Conservation (phyloP, 2,113 vertebrate species). For the Burhinus oedicnemus region DNA sequence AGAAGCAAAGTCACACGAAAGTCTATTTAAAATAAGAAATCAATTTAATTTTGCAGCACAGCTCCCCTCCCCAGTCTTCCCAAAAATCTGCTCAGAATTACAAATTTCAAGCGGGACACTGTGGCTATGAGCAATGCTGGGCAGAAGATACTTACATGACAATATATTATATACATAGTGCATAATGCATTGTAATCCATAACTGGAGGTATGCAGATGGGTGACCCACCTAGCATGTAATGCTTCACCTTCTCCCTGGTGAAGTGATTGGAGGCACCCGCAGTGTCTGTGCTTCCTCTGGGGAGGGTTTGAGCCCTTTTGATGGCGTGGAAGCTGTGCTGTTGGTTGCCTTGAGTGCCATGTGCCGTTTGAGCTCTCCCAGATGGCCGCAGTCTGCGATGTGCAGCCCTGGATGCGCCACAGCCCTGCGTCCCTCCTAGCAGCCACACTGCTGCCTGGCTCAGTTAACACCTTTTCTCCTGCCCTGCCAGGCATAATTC, state of each 20-base stretch:
- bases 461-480: not conserved
- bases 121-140: not conserved
- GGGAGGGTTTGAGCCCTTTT: not conserved
- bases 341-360: not conserved
- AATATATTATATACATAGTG: too few relatives aligned
- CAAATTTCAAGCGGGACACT: not conserved
- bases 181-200: too few relatives aligned
- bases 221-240: not conserved
- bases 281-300: rapidly evolving
- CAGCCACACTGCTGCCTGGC: not conserved
- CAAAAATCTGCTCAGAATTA: not conserved
- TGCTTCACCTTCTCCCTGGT: not conserved
- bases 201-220: rapidly evolving
- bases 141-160: not conserved
- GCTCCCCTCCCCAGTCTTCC: not conserved
- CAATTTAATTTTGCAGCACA: not conserved
- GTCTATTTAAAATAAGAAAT: not conserved
- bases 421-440: not conserved
- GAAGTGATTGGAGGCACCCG: not conserved
- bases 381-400: rapidly evolving
- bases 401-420: not conserved
- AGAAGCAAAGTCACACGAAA: not conserved
- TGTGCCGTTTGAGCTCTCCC: not conserved
- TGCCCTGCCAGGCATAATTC: not conserved
- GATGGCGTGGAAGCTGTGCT: not conserved